These are phyloP conservation scores for Brachyrhaphis roseni DNA, from an alignment of 2,797 vertebrate species.

Conservation along the genomic window DNA sequence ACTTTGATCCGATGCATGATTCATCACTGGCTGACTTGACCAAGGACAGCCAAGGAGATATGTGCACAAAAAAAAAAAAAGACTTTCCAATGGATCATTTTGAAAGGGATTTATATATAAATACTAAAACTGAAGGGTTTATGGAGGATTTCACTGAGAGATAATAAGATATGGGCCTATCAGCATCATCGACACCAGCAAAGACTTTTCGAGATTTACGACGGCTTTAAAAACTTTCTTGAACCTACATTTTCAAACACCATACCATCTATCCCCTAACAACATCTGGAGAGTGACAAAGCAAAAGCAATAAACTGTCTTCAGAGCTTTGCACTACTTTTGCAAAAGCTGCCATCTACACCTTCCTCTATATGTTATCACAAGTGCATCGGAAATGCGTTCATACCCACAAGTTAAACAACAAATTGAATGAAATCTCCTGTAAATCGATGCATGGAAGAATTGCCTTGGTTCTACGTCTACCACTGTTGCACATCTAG, in stretches of 20 bases:
- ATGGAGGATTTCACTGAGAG: slow-evolving; percentile 5
- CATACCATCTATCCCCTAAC: background rate
- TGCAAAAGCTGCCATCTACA: slow-evolving; percentile 1
- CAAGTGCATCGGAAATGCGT: background rate
- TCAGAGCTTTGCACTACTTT: slow-evolving; percentile 1
- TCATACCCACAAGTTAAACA: background rate
- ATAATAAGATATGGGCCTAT: slow-evolving; percentile 17
- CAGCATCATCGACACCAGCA: background rate
- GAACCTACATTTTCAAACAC: slow-evolving; percentile 11
- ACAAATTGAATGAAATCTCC: background rate
- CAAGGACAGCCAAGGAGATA: slow-evolving; percentile 72
- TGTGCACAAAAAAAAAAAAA: background rate
- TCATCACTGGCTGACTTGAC: slow-evolving; percentile 68
- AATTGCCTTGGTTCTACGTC: background rate
- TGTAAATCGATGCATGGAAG: background rate
- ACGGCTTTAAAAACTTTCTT: background rate
- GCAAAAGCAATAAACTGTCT: slow-evolving; percentile 12
- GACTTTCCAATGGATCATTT: slow-evolving; percentile 34
- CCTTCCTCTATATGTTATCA: background rate
- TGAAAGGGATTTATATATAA: slow-evolving; percentile 19
- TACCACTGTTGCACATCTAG: background rate
- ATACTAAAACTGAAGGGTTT: slow-evolving; percentile 16
- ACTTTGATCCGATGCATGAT: slow-evolving; percentile 78
- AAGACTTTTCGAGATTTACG: slow-evolving; percentile 6
- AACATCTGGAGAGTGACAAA: background rate